Evolutionary conservation across 2,797 vertebrate species (phyloP).

Genomic region (Acanthornis magna): DNA sequence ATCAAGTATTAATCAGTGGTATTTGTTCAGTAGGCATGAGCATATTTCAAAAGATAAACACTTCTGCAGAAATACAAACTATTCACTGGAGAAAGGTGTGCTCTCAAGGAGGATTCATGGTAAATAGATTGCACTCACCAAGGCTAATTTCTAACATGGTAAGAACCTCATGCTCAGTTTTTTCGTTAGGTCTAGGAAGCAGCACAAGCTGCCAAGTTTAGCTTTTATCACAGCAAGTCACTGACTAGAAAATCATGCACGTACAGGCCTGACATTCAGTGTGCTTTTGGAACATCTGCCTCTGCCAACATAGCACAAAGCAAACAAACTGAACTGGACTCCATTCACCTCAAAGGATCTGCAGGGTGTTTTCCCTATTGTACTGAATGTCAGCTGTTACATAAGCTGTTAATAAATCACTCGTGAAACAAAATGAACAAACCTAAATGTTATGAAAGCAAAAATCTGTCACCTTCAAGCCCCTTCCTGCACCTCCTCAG

Average conservation of each 20-base stretch:
- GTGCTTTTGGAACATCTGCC: neutral
- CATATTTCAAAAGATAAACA: neutral
- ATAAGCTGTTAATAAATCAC: constrained; percentile 11
- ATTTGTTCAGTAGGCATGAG: neutral
- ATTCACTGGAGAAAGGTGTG: neutral
- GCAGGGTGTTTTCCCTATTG: neutral
- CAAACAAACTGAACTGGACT: neutral
- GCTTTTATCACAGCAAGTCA: neutral
- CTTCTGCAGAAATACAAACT: neutral
- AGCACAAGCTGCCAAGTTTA: neutral
- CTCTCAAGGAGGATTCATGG: neutral
- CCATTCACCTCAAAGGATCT: neutral
- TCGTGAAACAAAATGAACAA: neutral
- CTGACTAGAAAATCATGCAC: neutral
- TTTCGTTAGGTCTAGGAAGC: neutral
- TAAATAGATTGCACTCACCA: neutral
- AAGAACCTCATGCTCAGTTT: neutral
- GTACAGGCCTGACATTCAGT: neutral
- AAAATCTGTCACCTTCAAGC: neutral
- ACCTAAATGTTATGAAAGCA: neutral
- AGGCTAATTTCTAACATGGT: neutral
- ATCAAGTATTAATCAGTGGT: neutral
- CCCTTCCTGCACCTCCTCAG: neutral
- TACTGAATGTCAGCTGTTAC: neutral
- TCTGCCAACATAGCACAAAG: neutral